A percentile compares a stretch with the other conserved stretches of the same genome.
These are phyloP conservation scores for Erythrocercus mccallii DNA, from an alignment of 2,113 vertebrate genomes.

Conservation along the genomic window DNA sequence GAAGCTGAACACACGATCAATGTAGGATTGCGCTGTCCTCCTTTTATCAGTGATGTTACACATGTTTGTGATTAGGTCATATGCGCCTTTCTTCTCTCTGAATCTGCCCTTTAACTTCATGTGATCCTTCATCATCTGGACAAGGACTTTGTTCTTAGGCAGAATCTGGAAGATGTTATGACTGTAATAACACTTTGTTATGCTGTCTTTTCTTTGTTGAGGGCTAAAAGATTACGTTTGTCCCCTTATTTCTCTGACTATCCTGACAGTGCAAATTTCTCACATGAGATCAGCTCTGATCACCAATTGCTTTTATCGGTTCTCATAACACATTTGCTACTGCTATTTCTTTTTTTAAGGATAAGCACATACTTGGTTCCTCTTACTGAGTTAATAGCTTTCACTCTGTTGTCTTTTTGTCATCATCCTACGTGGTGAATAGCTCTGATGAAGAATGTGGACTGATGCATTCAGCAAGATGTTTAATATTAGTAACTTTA, in stretches of 20 bases:
- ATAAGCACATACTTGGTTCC: neutral
- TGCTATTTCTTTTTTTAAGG: neutral
- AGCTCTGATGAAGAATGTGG: neutral
- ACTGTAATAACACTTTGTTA: constrained; percentile 36
- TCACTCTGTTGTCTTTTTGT: neutral
- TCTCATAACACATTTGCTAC: neutral
- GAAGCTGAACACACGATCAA: neutral
- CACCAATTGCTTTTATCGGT: neutral
- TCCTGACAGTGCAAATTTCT: neutral
- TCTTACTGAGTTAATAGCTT: neutral
- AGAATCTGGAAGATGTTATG: constrained; percentile 61
- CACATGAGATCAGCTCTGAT: constrained; percentile 11
- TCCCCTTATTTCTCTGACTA: constrained; percentile 8
- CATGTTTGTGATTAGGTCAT: constrained; percentile 18
- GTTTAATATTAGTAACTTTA: neutral
- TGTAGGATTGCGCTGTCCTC: neutral
- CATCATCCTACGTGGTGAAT: neutral
- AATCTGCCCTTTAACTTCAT: constrained; percentile 18
- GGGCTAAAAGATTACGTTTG: constrained; percentile 12
- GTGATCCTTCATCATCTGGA: constrained; percentile 30
- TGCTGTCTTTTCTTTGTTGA: constrained; percentile 24
- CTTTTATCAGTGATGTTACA: constrained; percentile 41
- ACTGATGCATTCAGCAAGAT: neutral
- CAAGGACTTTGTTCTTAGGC: constrained; percentile 44
- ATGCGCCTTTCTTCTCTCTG: neutral